These are phyloP conservation scores for Aporophyla lueneburgensis DNA, from an alignment of 2,888 invertebrate genomes.

Conservation along the genomic window DNA sequence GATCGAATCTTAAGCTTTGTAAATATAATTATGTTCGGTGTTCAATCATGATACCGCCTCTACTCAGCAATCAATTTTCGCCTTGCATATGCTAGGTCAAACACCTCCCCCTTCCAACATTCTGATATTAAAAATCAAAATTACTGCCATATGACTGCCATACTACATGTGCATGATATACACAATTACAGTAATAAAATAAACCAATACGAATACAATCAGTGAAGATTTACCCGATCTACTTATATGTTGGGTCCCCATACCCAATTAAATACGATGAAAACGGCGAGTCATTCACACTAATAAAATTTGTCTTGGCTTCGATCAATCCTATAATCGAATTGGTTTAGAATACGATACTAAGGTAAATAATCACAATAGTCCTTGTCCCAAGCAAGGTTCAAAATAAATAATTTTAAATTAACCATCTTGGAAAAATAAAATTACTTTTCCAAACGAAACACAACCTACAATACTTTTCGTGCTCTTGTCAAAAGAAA, in stretches of 20 bases:
- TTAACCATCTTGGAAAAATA: conserved; percentile 21
- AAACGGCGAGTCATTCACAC: neutral
- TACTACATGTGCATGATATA: too few species aligned
- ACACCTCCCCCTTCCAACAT: too few species aligned
- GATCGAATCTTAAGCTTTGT: too few species aligned
- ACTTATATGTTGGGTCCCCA: too few species aligned
- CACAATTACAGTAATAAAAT: neutral
- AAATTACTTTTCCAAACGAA: conserved; percentile 3
- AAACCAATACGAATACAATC: neutral
- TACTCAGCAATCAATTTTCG: too few species aligned
- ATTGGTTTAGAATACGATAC: neutral
- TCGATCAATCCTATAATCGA: neutral
- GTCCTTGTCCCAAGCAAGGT: conserved; percentile 29
- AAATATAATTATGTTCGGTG: too few species aligned
- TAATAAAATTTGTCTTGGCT: conserved; percentile 4
- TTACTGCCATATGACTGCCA: too few species aligned
- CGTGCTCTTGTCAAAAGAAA: conserved; percentile 25
- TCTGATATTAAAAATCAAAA: too few species aligned
- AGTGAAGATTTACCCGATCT: neutral
- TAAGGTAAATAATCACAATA: conserved; percentile 51
- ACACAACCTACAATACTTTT: neutral
- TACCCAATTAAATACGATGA: neutral
- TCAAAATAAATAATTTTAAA: conserved; percentile 23
- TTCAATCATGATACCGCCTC: too few species aligned
- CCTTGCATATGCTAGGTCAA: too few species aligned